Evolutionary conservation across 2,797 vertebrate species (phyloP), one percentile per base, ranked within the genome.

Genomic region (Onychomys arenicola): DNA sequence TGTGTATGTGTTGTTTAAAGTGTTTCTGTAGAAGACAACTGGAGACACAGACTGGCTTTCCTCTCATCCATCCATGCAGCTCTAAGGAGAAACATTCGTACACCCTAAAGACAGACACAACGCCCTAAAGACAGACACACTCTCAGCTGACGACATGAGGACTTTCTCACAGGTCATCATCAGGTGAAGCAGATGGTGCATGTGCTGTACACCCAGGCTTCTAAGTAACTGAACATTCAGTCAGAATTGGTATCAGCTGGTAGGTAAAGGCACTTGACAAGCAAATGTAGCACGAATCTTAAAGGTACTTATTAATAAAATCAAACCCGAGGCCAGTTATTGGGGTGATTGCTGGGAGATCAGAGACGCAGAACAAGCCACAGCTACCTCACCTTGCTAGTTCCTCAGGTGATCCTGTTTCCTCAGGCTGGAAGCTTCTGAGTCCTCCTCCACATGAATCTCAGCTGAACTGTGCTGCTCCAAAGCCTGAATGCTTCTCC

Each of bases 1-100:
- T 11, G 12, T 73, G n/a, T 6, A 9, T 0, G 5, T 2, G 25
- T 14, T 40, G 34, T 37, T 81, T 0, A 3, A 3, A 25, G 5
- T 40, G 29, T 37, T 67, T 91, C 21, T 69, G 10, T 25, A 61
- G 71, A 69, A n/a, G 46, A 61, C 52, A 46, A 25, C 0, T 6
- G 2, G 52, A 29, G 55, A 1, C 6, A 5, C 49, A 23, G 63
- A 37, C 2, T 0, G 17, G 17, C 37, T 94, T 61, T 89, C 29
- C 5, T 25, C 75, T 67, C n/a, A 57, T 46, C 82, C 73, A 46
- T 59, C 27, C 40, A n/a, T 14, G 7, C 17, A 32, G 1, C 46
- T 83, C 32, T 37, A 73, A 83, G 2, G 32, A n/a, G 25, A 13
- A 4, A 12, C 0, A 12, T 57, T 17, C 7, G 0, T 0, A 7